Conservation (phyloP, 2,797 vertebrate species). For the Peromyscus nudipes region DNA sequence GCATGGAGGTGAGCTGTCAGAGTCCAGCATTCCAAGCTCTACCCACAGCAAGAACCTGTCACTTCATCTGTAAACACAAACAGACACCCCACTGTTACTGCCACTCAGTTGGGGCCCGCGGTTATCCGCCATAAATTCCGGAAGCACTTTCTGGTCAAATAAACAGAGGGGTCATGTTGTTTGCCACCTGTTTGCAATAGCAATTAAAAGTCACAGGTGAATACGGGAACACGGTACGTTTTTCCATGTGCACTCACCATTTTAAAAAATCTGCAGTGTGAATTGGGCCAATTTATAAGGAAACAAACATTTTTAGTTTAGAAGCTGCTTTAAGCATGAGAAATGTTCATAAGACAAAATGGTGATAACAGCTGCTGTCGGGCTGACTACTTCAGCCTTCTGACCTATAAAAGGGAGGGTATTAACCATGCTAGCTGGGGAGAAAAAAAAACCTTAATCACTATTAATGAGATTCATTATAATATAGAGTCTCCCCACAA, state of each 20-base stretch:
- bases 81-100: conserved; percentile 60
- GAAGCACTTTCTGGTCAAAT: conserved; percentile 64
- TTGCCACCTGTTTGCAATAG: background rate
- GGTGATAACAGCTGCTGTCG: background rate
- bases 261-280: background rate
- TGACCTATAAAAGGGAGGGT: conserved; percentile 58
- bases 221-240: background rate
- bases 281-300: background rate
- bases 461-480: conserved; percentile 80
- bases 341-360: conserved; percentile 46
- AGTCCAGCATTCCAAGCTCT: conserved; percentile 73
- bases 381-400: conserved; percentile 29
- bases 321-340: conserved; percentile 56
- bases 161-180: conserved; percentile 19
- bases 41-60: conserved; percentile 18
- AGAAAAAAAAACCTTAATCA: conserved; percentile 71
- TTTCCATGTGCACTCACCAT: conserved; percentile 33
- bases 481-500: conserved; percentile 78
- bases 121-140: conserved; percentile 71
- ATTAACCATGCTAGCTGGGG: conserved; percentile 39
- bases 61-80: conserved; percentile 69
- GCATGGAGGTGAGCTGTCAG: conserved; percentile 80
- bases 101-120: conserved; percentile 57
- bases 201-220: conserved; percentile 39
- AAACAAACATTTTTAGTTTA: conserved; percentile 17